These are phyloP conservation scores for Pachyramphus minor DNA, from an alignment of 2,113 vertebrate species.

Conservation along the genomic window DNA sequence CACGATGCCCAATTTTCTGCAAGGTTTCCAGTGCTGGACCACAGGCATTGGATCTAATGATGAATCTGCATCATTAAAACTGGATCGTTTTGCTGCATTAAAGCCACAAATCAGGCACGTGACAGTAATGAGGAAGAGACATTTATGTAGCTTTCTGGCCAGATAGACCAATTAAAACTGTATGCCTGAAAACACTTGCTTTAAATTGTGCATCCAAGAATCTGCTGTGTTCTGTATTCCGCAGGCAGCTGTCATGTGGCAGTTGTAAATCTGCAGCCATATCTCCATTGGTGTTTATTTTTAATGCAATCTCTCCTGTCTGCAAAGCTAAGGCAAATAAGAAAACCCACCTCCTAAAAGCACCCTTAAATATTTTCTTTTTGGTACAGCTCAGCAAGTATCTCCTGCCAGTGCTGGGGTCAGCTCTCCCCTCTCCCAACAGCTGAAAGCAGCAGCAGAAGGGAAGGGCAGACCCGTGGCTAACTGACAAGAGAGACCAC, in stretches of 20 bases:
- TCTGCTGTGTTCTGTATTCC: background rate
- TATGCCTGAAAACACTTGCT: background rate
- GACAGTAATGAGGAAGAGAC: background rate
- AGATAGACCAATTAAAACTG: slow-evolving; percentile 3
- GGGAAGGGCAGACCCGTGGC: accelerated
- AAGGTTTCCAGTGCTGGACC: slow-evolving; percentile 4
- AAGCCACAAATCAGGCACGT: background rate
- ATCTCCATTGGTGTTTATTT: background rate
- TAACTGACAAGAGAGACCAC: background rate
- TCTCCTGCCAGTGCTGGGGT: background rate
- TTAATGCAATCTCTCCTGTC: background rate
- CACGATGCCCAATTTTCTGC: background rate
- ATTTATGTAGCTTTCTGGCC: background rate
- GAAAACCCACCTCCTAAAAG: background rate
- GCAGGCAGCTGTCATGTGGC: background rate
- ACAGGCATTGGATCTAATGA: no score
- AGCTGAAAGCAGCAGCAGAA: background rate
- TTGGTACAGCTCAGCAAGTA: background rate
- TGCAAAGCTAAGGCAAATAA: background rate
- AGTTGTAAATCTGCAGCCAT: background rate
- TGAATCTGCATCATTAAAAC: background rate
- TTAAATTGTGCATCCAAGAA: background rate
- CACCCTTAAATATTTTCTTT: background rate
- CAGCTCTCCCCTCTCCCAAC: background rate
- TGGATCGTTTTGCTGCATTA: background rate